Evolutionary conservation across 1,140 invertebrate species (phyloP).

Genomic region (Camponotus vicinus): DNA sequence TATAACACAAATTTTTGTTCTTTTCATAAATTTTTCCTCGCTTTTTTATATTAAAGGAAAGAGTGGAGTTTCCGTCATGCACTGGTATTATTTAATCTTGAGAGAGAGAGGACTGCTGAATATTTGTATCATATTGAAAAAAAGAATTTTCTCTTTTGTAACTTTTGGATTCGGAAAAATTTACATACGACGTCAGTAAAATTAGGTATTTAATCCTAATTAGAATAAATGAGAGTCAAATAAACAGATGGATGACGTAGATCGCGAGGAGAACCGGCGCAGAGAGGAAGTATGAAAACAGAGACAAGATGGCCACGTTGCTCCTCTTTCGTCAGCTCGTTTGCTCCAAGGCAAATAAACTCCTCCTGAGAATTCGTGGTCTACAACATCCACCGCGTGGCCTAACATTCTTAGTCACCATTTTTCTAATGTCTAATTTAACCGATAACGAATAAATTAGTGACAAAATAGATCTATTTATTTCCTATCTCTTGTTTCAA

Average conservation of each 20-base stretch:
- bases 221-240: slow-evolving; percentile 22
- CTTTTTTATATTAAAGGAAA: neutral
- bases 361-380: slow-evolving; percentile 78
- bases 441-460: neutral
- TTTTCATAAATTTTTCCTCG: neutral
- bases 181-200: neutral
- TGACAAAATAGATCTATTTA: neutral
- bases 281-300: slow-evolving; percentile 62
- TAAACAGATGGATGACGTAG: slow-evolving; percentile 2
- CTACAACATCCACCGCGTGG: slow-evolving; percentile 48
- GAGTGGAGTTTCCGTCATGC: neutral
- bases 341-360: slow-evolving; percentile 81
- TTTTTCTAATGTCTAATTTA: slow-evolving; percentile 24
- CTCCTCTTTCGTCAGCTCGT: slow-evolving; percentile 80
- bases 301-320: slow-evolving; percentile 80
- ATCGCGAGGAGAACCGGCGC: neutral
- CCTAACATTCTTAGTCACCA: neutral
- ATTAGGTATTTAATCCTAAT: slow-evolving; percentile 6
- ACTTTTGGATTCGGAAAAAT: neutral
- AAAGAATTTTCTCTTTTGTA: neutral
- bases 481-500: neutral
- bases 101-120: neutral
- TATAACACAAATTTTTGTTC: neutral
- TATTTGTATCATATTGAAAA: neutral
- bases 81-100: neutral